Evolutionary conservation across 2,888 invertebrate species (phyloP).

Genomic region (Drosophila helvetica): DNA sequence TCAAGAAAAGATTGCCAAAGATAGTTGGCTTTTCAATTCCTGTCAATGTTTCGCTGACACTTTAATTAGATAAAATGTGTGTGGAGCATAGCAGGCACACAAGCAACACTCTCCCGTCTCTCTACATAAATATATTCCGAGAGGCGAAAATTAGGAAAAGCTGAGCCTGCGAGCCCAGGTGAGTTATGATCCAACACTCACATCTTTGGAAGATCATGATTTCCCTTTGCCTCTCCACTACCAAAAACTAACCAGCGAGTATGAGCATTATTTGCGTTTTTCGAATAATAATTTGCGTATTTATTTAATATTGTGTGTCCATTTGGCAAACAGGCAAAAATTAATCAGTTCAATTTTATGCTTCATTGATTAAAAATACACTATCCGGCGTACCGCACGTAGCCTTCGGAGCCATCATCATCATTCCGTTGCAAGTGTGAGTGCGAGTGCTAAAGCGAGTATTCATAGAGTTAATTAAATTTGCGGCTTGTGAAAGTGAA

Average conservation of each 20-base stretch:
- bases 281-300: conserved; percentile 6
- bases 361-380: conserved; percentile 41
- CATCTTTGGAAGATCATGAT: neutral
- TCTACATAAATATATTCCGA: neutral
- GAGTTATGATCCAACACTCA: too few relatives aligned
- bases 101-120: neutral
- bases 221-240: neutral
- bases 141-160: neutral
- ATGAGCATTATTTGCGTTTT: too few relatives aligned
- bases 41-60: conserved; percentile 4
- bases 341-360: conserved; percentile 47
- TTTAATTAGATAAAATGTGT: conserved; percentile 29
- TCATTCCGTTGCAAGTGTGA: too few relatives aligned
- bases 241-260: too few relatives aligned
- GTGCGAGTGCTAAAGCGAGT: conserved; percentile 3
- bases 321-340: conserved; percentile 18
- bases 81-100: neutral
- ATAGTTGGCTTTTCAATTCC: conserved; percentile 1
- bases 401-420: neutral
- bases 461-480: conserved; percentile 71
- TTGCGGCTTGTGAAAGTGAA: conserved; percentile 64
- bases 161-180: too few relatives aligned
- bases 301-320: neutral
- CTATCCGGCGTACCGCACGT: neutral
- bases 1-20: conserved; percentile 14